Base-by-base conservation (phyloP, 2,113 vertebrate genomes). In the Delphinapterus leucas region DNA sequence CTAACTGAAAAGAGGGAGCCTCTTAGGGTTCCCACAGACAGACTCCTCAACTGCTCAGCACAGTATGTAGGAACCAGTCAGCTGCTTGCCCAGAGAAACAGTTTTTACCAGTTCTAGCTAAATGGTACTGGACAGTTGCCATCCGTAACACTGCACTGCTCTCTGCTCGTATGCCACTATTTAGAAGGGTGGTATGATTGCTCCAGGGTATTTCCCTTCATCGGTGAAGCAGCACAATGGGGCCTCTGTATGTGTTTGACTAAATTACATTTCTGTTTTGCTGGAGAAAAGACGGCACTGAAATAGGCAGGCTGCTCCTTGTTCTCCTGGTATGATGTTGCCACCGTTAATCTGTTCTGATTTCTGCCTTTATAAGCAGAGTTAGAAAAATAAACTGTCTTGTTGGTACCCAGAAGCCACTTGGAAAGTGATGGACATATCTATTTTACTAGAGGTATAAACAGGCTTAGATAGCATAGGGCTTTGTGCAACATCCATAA, bases 311-410 rank as follows among this genome's bases (percentile, higher is more conserved):
- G 85, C 70, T 38, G 80, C 63, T 98, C 44, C 0, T 96, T 92
- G 47, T 93, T 33, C 15, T 33, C 90, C 86, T 95, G 82, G 94
- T 97, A 10, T 90, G 80, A 87, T 81, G 73, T 90, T 94, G 89
- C 82, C 89, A 36, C 84, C 38, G 93, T 92, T 95, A 92, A 95
- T 97, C 94, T 96, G 88, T 97, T 98, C 77, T 82, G 31, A 53
- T 95, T 76, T 97, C 91, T 98, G 76, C 95, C 97, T 98, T 95
- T 97, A 74, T 94, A 95, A 96, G 94, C 91, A 97, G 96, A 98
- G 97, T 95, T 96, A 82, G 95, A 79, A 97, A 94, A 96, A 93
- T 93, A 97, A 96, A 96, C 90, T 80, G 38, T 95, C 17, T n/a
- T 87, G 33, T 53, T 87, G 23, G 65, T 74, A 96, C 65, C 63